Conservation (phyloP, 2,797 vertebrate genomes). For the Parotocinclus haroldoi region DNA sequence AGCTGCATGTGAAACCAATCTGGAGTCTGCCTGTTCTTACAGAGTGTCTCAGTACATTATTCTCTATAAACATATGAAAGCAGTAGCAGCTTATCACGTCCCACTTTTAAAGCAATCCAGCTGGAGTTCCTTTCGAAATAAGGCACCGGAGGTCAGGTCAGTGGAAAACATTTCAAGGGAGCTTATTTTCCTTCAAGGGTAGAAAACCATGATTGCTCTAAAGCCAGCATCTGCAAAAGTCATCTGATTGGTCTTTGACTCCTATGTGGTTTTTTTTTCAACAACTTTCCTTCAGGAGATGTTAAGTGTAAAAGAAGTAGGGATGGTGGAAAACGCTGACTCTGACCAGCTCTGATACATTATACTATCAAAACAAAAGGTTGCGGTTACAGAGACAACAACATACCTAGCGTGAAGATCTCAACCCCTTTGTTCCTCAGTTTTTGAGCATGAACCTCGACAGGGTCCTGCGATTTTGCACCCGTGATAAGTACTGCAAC, state of each 20-base stretch:
- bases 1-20: too few species aligned
- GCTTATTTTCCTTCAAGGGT: slow-evolving; percentile 38
- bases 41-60: too few species aligned
- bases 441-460: slow-evolving; percentile 77
- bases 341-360: too few species aligned
- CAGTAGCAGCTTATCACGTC: slow-evolving; percentile 14
- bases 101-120: slow-evolving; percentile 38
- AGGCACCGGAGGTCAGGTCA: slow-evolving; percentile 22
- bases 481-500: slow-evolving; percentile 90
- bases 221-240: slow-evolving; percentile 38
- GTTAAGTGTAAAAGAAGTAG: neutral
- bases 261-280: slow-evolving; percentile 36
- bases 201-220: slow-evolving; percentile 53
- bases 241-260: slow-evolving; percentile 26
- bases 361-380: neutral
- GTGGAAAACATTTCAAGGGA: slow-evolving; percentile 32
- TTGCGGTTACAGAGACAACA: neutral
- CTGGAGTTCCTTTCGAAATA: slow-evolving; percentile 34
- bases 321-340: neutral
- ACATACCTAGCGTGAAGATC: slow-evolving; percentile 88
- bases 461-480: slow-evolving; percentile 84
- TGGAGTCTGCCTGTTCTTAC: too few species aligned
- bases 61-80: too few species aligned
- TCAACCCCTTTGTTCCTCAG: slow-evolving; percentile 85
- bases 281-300: neutral